Conservation (phyloP, 2,113 vertebrate genomes). For the Microcebus lehilahytsara region DNA sequence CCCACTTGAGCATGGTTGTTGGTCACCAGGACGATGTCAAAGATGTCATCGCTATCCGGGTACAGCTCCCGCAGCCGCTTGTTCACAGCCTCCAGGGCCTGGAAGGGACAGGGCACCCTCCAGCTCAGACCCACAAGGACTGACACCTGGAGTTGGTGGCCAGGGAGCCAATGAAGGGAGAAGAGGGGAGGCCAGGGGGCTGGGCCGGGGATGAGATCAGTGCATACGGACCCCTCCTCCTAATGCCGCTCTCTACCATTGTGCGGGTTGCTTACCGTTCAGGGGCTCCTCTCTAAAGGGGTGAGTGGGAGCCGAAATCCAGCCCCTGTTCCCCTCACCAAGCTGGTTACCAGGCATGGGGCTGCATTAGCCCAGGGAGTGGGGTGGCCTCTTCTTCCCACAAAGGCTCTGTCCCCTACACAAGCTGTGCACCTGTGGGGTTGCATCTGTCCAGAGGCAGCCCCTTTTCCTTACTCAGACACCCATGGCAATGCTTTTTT, state of each 20-base stretch:
- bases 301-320: background rate
- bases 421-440: background rate
- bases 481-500: background rate
- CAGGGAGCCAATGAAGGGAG: background rate
- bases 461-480: background rate
- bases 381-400: background rate
- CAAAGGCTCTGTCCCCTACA: background rate
- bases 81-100: slow-evolving; percentile 97
- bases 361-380: background rate
- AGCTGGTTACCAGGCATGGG: background rate
- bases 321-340: background rate
- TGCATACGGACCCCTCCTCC: background rate
- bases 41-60: slow-evolving; percentile 94
- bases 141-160: background rate
- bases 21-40: slow-evolving; percentile 97
- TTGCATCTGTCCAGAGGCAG: background rate
- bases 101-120: background rate
- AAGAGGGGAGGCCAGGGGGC: background rate
- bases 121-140: background rate
- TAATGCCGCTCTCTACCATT: background rate
- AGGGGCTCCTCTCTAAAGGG: background rate
- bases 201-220: background rate
- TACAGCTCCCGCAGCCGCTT: slow-evolving; percentile 90
- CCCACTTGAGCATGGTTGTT: slow-evolving; percentile 96
- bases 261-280: background rate